Conservation (phyloP, 2,888 invertebrate genomes). For the Panopea generosa region DNA sequence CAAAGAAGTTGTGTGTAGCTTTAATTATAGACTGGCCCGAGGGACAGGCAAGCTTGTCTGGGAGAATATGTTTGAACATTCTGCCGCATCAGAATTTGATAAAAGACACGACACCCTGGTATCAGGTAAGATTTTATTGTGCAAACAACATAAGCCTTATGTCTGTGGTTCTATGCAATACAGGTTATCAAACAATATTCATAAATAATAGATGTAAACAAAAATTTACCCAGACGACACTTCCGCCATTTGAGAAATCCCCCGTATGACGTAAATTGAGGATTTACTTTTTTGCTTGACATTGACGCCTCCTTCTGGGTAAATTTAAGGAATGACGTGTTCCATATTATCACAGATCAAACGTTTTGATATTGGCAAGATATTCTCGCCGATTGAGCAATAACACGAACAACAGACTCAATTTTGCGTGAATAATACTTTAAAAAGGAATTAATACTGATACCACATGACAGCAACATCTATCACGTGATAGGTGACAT, state of each 20-base stretch:
- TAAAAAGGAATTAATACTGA: slow-evolving; percentile 18
- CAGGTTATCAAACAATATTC: slow-evolving; percentile 50
- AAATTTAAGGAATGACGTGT: neutral
- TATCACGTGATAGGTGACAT: too few species aligned
- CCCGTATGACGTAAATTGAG: too few species aligned
- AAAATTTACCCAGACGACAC: too few species aligned
- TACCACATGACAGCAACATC: neutral
- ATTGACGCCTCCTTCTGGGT: too few species aligned
- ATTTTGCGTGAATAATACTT: slow-evolving; percentile 2
- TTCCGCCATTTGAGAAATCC: too few species aligned
- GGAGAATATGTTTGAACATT: too few species aligned
- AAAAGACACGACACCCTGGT: too few species aligned
- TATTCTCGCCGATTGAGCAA: slow-evolving; percentile 20
- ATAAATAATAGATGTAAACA: slow-evolving; percentile 16
- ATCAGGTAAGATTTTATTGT: slow-evolving; percentile 64
- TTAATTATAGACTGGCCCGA: too few species aligned
- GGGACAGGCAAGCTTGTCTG: too few species aligned
- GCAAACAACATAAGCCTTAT: slow-evolving; percentile 75
- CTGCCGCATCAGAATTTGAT: too few species aligned
- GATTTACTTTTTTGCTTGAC: too few species aligned
- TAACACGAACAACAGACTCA: neutral
- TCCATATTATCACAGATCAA: slow-evolving; percentile 8
- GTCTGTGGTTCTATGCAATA: slow-evolving; percentile 53
- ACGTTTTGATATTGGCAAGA: slow-evolving; percentile 14
- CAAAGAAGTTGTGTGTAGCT: too few species aligned